phyloP scores from a whole-genome alignment of 2,888 invertebrate genomes.

The Diadegma fenestrale region DNA sequence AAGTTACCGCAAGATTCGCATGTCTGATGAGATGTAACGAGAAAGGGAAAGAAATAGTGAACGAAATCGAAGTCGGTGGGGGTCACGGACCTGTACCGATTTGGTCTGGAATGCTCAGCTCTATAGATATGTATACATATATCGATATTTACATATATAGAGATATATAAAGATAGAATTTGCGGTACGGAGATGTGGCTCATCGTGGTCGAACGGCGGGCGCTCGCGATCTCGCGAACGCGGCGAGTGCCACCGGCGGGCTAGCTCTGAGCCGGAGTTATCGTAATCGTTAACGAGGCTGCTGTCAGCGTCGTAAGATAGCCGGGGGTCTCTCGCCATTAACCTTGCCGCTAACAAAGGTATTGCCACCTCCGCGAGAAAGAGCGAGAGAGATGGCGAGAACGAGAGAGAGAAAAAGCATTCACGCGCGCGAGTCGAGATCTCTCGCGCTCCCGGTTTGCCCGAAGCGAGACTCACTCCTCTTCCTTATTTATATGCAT shows the following conservation, averaged over 20 bases:
- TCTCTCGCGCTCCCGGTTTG: conserved; percentile 70
- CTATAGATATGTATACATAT: conserved; percentile 6
- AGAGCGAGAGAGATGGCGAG: conserved; percentile 47
- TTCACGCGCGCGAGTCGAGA: conserved; percentile 66
- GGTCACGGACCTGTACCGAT: conserved; percentile 1
- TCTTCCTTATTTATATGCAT: conserved; percentile 83
- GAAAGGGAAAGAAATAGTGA: neutral
- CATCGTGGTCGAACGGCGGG: conserved; percentile 40
- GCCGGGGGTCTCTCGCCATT: conserved; percentile 80
- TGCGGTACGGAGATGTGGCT: conserved; percentile 41
- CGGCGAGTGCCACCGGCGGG: conserved; percentile 68
- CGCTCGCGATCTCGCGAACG: conserved; percentile 52
- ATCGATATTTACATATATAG: conserved; percentile 17
- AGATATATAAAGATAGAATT: conserved; percentile 31
- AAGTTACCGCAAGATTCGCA: neutral
- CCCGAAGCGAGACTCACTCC: conserved; percentile 69
- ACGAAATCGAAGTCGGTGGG: neutral
- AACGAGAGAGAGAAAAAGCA: conserved; percentile 56
- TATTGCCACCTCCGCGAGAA: conserved; percentile 79
- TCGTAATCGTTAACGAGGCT: conserved; percentile 82
- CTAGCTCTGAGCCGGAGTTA: conserved; percentile 75
- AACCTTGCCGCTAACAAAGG: conserved; percentile 82
- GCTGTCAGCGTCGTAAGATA: conserved; percentile 81
- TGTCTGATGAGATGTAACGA: neutral
- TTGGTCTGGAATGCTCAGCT: conserved; percentile 4